These are phyloP conservation scores for Colletes latitarsis DNA, from an alignment of 1,140 invertebrate genomes.

Conservation along the genomic window DNA sequence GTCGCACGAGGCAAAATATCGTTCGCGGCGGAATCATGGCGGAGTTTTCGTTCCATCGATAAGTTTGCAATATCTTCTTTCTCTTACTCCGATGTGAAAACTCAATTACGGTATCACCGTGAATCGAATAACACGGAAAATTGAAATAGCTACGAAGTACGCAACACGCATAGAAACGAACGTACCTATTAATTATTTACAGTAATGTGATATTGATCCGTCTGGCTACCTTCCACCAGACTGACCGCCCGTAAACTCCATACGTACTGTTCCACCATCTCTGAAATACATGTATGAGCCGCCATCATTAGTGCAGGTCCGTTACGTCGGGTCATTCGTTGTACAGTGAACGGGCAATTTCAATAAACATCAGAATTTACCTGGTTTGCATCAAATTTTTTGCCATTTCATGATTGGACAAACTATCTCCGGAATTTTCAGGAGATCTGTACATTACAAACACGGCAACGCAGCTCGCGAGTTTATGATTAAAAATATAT, in stretches of 20 bases:
- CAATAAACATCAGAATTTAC: neutral
- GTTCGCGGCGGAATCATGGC: neutral
- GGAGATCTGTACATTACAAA: neutral
- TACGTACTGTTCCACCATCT: slow-evolving; percentile 56
- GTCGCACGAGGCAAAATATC: neutral
- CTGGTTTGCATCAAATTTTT: neutral
- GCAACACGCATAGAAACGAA: slow-evolving; percentile 54
- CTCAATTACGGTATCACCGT: neutral
- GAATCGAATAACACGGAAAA: slow-evolving; percentile 28
- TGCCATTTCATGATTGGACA: no score
- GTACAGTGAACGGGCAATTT: slow-evolving; percentile 30
- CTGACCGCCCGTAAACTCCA: slow-evolving; percentile 60
- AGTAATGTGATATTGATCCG: slow-evolving; percentile 80
- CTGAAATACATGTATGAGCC: slow-evolving; percentile 28
- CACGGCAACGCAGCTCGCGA: neutral
- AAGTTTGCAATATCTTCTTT: neutral
- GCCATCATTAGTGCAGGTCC: slow-evolving; percentile 31
- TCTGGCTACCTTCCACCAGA: slow-evolving; percentile 70
- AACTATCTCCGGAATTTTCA: neutral
- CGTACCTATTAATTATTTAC: slow-evolving; percentile 78
- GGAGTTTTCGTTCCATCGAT: neutral
- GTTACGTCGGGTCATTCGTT: slow-evolving; percentile 23
- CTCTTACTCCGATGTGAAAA: neutral
- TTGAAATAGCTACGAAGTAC: slow-evolving; percentile 35
- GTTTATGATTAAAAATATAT: no score